Base-by-base conservation (phyloP, 2,888 invertebrate genomes). In the Sturmia bella region DNA sequence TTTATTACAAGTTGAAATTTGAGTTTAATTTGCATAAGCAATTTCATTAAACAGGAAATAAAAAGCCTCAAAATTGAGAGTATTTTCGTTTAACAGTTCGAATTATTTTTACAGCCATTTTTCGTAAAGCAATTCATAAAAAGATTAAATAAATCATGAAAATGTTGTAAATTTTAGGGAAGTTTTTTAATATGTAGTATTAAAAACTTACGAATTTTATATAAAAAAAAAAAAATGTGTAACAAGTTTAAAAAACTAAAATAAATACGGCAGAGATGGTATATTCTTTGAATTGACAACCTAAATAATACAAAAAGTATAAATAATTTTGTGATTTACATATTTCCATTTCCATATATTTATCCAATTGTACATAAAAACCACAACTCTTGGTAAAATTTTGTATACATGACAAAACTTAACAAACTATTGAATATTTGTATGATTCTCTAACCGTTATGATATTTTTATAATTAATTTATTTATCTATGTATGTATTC, bases 391-490 rank as follows among this genome's bases (percentile, higher is more conserved):
- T 45, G 32, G 27, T 27, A 45, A 27, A 32, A 32, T 48, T 45
- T 32, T 45, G 45, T 63, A 63, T 27, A 48, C 43, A 45, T 45
- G 63, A 63, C 63, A 63, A 63, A 48, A 32, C 15, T 32, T 21
- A 27, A 61, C 12, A 61, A 12, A 32, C 27, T 17, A 27, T 61
- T 17, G 13, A 43, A 9, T 12, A 3, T 24, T 48, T 24, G 12
- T 59, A 24, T 11, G n/a, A 32, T 21, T 63, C 17, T 27, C 12
- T 48, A 48, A 19, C 12, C 32, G 17, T 32, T 48, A 63, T 45
- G 63, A 48, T 63, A 24, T 32, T 32, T 43, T 19, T 48, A 45
- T 17, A 59, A 9, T 11, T 63, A 32, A 61, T 24, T 63, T 63
- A 45, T 63, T 63, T 12, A 45, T 24, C 48, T 63, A 45, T 63